Base-by-base conservation (phyloP, 1,140 invertebrate species). In the Schlechtendalia chinensis region DNA sequence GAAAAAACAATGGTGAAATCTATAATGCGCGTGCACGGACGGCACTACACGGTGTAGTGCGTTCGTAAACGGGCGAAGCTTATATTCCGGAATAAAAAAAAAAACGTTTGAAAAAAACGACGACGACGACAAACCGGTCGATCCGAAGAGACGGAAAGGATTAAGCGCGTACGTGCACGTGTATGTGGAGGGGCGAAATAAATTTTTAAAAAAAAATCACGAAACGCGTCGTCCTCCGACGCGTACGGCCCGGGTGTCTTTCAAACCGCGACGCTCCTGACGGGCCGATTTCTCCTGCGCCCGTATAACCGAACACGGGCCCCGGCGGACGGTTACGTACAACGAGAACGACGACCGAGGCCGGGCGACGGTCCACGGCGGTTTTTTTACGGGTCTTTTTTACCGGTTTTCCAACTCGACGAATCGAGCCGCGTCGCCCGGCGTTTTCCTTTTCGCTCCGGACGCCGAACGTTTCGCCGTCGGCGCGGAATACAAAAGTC, bases 221-320 rank as follows among this genome's bases (percentile, higher is more conserved):
- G 5, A 77, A 77, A 77, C 14, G 32, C n/a, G 47, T 50, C 65
- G 27, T 65, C 5, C 32, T n/a, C n/a, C n/a, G n/a, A n/a, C n/a
- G n/a, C n/a, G n/a, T n/a, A n/a, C n/a, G n/a, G n/a, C n/a, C n/a
- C 50, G 32, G 72, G 54, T 77, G 72, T 58, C 72, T 47, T 45
- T 77, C 59, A 59, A 45, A 77, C 72, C 72, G 16, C 45, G 56
- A 77, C 72, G 32, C 8, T 59, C 8, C 45, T 45, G 45, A 77
- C 24, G 72, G n/a, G 53, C 32, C 39, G 17, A 77, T 47, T 69
- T 47, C 32, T 16, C 45, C 22, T 14, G 27, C 24, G 16, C 8
- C 22, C n/a, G n/a, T n/a, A n/a, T n/a, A n/a, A n/a, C n/a, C n/a
- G n/a, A n/a, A n/a, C n/a, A n/a, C n/a, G n/a, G n/a, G n/a, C n/a